Percentiles rank a stretch among this genome's conserved stretches.
These are phyloP conservation scores for Rhinolophus ferrumequinum DNA, from an alignment of 2,113 vertebrate genomes.

Conservation along the genomic window DNA sequence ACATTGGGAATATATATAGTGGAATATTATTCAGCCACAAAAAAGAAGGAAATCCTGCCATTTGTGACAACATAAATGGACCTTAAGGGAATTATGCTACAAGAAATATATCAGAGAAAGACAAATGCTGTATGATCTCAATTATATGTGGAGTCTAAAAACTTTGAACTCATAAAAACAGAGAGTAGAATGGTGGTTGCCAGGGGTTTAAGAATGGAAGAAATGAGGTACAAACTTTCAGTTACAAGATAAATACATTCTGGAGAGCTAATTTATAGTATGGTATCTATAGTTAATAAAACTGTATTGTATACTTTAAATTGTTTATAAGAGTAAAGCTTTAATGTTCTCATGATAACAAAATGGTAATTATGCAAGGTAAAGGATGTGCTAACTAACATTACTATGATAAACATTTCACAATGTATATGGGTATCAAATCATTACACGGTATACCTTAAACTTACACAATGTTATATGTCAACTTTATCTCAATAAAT, in stretches of 20 bases:
- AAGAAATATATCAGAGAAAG: background rate
- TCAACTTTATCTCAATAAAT: background rate
- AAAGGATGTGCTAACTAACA: background rate
- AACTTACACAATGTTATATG: background rate
- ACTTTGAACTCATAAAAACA: background rate
- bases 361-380: background rate
- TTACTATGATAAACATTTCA: background rate
- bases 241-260: background rate
- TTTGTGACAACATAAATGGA: background rate
- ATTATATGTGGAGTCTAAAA: background rate
- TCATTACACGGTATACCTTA: background rate
- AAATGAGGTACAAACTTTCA: background rate
- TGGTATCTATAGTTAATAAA: background rate
- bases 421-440: background rate
- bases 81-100: background rate
- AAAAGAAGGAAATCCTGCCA: background rate
- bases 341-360: background rate
- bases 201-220: background rate
- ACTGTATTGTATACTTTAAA: background rate
- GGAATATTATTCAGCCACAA: background rate
- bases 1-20: too few relatives aligned
- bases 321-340: background rate
- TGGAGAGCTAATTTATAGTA: background rate
- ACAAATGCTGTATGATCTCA: background rate
- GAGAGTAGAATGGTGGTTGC: background rate